phyloP scores from a whole-genome alignment of 1,140 invertebrate species.

The Drosophila pectinifera region DNA sequence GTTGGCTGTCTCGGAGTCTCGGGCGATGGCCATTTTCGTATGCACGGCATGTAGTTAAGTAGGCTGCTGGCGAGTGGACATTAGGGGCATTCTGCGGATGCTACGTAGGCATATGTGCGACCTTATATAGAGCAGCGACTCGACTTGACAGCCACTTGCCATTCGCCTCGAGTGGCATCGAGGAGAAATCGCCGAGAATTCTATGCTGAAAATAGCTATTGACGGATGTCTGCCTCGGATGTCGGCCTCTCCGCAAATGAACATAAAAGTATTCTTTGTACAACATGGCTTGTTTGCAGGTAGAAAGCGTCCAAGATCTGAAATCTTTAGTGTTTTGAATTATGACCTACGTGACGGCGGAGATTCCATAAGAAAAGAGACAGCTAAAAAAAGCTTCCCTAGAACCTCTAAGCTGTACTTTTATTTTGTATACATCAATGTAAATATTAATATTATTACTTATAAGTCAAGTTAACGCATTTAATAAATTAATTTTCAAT shows the following conservation, averaged over 20 bases:
- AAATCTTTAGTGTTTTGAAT: conserved; percentile 13
- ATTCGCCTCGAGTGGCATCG: conserved; percentile 44
- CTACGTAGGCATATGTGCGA: conserved; percentile 71
- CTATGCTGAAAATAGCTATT: conserved; percentile 49
- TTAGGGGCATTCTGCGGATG: conserved; percentile 72
- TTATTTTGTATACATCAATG: not conserved
- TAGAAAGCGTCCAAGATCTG: conserved; percentile 15
- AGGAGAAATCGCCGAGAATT: conserved; percentile 66
- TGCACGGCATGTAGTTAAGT: conserved; percentile 78
- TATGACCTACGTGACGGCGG: not conserved
- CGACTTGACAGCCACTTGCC: conserved; percentile 65
- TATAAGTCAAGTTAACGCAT: too few species aligned
- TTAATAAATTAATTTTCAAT: too few species aligned
- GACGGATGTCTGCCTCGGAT: conserved; percentile 41
- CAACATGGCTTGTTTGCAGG: conserved; percentile 2
- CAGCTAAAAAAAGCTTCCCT: not conserved
- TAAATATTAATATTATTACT: not conserved
- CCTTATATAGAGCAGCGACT: conserved; percentile 73
- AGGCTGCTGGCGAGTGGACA: conserved; percentile 74
- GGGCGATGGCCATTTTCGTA: conserved; percentile 59
- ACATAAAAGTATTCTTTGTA: conserved; percentile 22
- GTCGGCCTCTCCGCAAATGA: conserved; percentile 17
- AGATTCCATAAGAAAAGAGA: not conserved
- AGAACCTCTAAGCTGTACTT: not conserved
- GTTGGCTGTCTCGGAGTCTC: not conserved